Base-by-base conservation (phyloP, 64 coral and sea anemone genomes). In the Dendrophyllia cribrosa region DNA sequence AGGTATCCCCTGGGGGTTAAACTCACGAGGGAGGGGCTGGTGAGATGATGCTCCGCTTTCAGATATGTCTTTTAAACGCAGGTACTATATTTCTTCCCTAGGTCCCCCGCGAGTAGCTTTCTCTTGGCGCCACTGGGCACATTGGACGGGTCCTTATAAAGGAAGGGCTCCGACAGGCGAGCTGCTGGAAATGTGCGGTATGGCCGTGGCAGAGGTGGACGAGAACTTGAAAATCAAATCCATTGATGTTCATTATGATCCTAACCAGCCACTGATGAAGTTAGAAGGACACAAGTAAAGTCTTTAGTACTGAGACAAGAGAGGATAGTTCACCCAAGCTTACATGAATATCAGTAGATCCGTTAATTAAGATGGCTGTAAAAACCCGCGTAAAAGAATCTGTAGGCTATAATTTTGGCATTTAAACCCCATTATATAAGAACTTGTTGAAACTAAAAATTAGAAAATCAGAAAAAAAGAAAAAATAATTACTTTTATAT, bases 91-190 rank as follows among this genome's bases (percentile, higher is more conserved):
- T 82, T 82, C 23, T 1, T 34, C 43, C 43, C 11, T 47, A 82
- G 78, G 78, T 64, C 78, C 78, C 6, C 93, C 93, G 6, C 78
- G 93, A 17, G 88, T 95, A 43, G 93, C 70, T 24, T 95, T 95
- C 71, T 90, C 93, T 20, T 95, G 93, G 93, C 88, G 93, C 9
- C 93, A 95, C 49, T 95, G 93, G 93, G 93, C 93, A 17, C 69
- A 86, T 13, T 95, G 93, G 93, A 91, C 93, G 8, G 93, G 93
- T 5, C 93, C 93, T 4, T 95, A 95, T 69, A 89, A 90, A 10
- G 88, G 66, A 15, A 84, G 72, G 26, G 22, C 79, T 17, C 93
- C 93, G 11, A 90, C 93, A 0, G 93, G 93, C 3, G 88, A 95
- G n/a, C 22, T 90, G 4, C 12, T 95, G 23, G 78, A 95, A 44